phyloP scores from a whole-genome alignment of 1,140 invertebrate genomes.

The Oryctes rhinoceros region DNA sequence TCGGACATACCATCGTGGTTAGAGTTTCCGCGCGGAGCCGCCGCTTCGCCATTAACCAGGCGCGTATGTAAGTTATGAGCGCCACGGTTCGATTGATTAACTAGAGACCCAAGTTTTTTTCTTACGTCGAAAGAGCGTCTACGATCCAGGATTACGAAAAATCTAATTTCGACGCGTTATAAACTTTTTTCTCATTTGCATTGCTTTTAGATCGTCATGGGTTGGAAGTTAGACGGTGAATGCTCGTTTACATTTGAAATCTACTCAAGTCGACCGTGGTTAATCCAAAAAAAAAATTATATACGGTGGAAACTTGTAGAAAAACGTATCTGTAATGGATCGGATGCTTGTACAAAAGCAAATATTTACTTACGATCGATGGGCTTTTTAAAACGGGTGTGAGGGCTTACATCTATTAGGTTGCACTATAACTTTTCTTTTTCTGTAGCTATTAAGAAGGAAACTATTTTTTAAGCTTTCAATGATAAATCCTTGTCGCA shows the following conservation, averaged over 20 bases:
- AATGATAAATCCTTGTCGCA: no score
- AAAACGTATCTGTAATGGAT: not conserved
- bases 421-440: no score
- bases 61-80: not conserved
- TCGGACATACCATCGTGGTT: not conserved
- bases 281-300: not conserved
- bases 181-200: not conserved
- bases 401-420: no score
- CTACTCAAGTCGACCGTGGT: not conserved
- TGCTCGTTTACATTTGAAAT: not conserved
- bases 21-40: not conserved
- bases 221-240: not conserved
- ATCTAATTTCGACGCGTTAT: conserved; percentile 18
- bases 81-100: not conserved
- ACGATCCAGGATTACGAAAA: not conserved
- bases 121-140: not conserved
- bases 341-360: not conserved
- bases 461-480: no score
- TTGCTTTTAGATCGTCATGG: not conserved
- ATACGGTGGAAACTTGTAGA: not conserved
- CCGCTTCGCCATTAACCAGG: not conserved
- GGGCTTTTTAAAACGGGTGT: no score
- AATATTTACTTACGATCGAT: no score
- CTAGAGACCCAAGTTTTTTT: not conserved
- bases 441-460: no score